Percentiles rank a stretch among this genome's conserved stretches.
Evolutionary conservation across 1,140 invertebrate genomes (phyloP).

Genomic region (Drosophila mojavensis): DNA sequence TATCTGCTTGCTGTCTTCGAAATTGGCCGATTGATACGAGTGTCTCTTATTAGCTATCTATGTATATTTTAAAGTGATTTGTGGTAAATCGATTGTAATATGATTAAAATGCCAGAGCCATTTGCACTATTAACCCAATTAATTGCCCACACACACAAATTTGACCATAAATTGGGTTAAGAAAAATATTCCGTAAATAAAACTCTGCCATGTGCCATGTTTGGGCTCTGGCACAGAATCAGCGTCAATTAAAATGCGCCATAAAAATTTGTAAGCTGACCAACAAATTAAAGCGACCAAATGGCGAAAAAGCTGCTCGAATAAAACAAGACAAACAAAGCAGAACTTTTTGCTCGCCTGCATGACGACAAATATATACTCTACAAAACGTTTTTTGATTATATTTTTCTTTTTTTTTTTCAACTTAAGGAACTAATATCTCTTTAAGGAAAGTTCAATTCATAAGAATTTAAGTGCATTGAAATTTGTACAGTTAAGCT

Average conservation of each 20-base stretch:
- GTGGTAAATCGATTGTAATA: slow-evolving; percentile 18
- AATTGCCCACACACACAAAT: slow-evolving; percentile 15
- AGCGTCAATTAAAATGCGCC: slow-evolving; percentile 47
- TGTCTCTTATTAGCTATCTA: slow-evolving; percentile 13
- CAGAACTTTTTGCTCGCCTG: background rate
- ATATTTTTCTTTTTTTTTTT: no score
- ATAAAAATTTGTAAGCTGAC: slow-evolving; percentile 50
- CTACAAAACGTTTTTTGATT: background rate
- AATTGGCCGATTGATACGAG: slow-evolving; percentile 40
- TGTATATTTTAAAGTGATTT: slow-evolving; percentile 13
- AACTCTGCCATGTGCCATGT: slow-evolving; percentile 28
- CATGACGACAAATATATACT: background rate
- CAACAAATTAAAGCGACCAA: slow-evolving; percentile 46
- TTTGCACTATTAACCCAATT: slow-evolving; percentile 46
- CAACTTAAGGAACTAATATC: no score
- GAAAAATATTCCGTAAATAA: slow-evolving; percentile 42
- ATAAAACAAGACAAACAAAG: slow-evolving; percentile 12
- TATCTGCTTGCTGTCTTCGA: slow-evolving; percentile 46
- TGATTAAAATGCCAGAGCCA: slow-evolving; percentile 25
- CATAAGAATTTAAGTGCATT: no score
- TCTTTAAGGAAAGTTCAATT: no score
- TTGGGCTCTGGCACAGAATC: slow-evolving; percentile 24
- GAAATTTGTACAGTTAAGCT: no score
- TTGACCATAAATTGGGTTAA: slow-evolving; percentile 43
- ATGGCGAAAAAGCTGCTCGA: slow-evolving; percentile 21